These are phyloP conservation scores for Aspidoscelis tigris DNA, from an alignment of 2,113 vertebrate genomes.

Conservation along the genomic window DNA sequence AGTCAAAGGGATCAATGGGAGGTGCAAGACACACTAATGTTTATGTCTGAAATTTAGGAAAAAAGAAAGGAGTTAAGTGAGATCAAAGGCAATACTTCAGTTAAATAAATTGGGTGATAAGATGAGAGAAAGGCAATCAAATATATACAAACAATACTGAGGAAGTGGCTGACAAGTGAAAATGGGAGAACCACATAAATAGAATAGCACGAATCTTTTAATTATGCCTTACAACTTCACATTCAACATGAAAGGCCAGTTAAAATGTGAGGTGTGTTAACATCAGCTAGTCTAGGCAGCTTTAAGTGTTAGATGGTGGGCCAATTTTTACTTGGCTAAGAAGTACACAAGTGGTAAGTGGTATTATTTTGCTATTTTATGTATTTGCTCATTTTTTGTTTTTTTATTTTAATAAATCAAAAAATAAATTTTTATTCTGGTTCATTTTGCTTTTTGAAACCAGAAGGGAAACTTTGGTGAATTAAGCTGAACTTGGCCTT, in stretches of 20 bases:
- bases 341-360: no score
- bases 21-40: neutral
- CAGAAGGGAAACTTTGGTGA: no score
- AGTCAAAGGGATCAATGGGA: neutral
- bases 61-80: neutral
- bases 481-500: no score
- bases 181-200: neutral
- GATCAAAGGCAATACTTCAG: neutral
- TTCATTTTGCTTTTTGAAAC: no score
- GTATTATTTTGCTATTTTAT: no score
- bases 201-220: neutral
- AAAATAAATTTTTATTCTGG: no score
- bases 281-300: neutral
- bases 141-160: neutral
- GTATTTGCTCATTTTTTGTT: no score
- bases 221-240: neutral
- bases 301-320: no score
- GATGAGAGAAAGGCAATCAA: neutral
- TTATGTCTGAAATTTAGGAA: neutral
- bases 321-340: no score
- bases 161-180: neutral
- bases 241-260: neutral
- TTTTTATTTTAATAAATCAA: no score
- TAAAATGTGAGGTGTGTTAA: neutral
- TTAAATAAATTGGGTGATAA: neutral